These are phyloP conservation scores for Cecidostiba fungosa DNA, from an alignment of 2,888 invertebrate species.

Conservation along the genomic window DNA sequence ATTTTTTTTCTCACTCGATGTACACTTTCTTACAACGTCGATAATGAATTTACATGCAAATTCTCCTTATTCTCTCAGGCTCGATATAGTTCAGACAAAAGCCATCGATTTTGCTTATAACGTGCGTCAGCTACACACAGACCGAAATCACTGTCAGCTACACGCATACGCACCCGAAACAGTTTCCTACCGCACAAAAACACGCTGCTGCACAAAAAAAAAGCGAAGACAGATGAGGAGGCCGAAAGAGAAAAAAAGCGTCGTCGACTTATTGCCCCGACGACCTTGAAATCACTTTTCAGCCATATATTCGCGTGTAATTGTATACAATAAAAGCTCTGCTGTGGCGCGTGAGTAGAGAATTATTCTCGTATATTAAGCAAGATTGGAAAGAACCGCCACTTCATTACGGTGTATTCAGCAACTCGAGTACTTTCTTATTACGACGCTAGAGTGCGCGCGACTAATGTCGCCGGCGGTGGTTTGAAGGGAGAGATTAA, in stretches of 20 bases:
- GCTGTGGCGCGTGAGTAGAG: background rate
- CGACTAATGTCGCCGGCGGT: slow-evolving; percentile 6
- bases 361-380: background rate
- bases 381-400: slow-evolving; percentile 32
- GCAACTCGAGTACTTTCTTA: slow-evolving; percentile 33
- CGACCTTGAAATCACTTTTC: background rate
- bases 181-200: background rate
- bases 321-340: too few relatives aligned
- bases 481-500: slow-evolving; percentile 62
- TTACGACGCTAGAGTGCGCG: slow-evolving; percentile 14
- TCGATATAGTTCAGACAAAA: background rate
- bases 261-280: background rate
- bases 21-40: too few relatives aligned
- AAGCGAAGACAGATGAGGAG: background rate
- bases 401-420: slow-evolving; percentile 38
- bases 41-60: too few relatives aligned
- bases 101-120: slow-evolving; percentile 6
- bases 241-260: background rate
- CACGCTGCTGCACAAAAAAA: background rate
- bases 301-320: too few relatives aligned
- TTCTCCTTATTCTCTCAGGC: too few relatives aligned
- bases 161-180: background rate
- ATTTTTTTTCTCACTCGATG: background rate
- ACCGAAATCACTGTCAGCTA: slow-evolving; percentile 3
- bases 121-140: background rate